Conservation (phyloP, 2,888 invertebrate genomes). For the Ectemnius continuus region DNA sequence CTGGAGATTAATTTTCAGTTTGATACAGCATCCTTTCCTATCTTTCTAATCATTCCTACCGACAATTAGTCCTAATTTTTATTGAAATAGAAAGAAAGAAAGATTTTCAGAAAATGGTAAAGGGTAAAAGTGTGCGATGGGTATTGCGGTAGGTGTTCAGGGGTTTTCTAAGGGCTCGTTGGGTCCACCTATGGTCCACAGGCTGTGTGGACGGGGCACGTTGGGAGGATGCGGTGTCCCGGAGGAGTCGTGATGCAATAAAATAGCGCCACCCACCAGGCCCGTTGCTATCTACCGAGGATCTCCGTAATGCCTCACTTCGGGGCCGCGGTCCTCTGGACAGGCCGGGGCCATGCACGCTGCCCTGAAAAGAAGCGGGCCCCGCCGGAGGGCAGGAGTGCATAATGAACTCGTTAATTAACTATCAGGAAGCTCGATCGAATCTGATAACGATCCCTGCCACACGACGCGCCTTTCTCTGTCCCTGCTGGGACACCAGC, state of each 20-base stretch:
- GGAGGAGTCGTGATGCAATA: slow-evolving; percentile 76
- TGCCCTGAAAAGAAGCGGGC: slow-evolving; percentile 56
- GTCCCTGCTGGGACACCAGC: slow-evolving; percentile 56
- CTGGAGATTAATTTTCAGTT: no score
- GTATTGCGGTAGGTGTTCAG: no score
- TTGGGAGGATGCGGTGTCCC: slow-evolving; percentile 46
- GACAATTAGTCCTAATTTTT: no score
- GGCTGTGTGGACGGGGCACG: not conserved
- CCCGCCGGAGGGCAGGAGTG: slow-evolving; percentile 72
- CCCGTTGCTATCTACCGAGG: slow-evolving; percentile 71
- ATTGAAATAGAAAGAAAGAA: no score
- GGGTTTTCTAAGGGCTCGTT: slow-evolving; percentile 49
- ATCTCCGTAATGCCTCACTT: slow-evolving; percentile 77
- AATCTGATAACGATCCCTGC: slow-evolving; percentile 75
- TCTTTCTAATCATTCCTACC: no score
- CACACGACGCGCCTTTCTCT: slow-evolving; percentile 72
- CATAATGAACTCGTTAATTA: slow-evolving; percentile 79
- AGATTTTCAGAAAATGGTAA: no score
- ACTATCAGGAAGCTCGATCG: slow-evolving; percentile 77
- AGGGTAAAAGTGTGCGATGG: no score
- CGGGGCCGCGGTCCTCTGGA: slow-evolving; percentile 56
- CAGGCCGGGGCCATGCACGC: slow-evolving; percentile 43
- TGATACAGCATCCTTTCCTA: no score
- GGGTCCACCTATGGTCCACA: slow-evolving; percentile 43
- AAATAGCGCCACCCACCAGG: slow-evolving; percentile 78